Percentiles rank a stretch among this genome's conserved stretches.
Evolutionary conservation across 2,113 vertebrate genomes (phyloP).

Genomic region (Cacatua alba): DNA sequence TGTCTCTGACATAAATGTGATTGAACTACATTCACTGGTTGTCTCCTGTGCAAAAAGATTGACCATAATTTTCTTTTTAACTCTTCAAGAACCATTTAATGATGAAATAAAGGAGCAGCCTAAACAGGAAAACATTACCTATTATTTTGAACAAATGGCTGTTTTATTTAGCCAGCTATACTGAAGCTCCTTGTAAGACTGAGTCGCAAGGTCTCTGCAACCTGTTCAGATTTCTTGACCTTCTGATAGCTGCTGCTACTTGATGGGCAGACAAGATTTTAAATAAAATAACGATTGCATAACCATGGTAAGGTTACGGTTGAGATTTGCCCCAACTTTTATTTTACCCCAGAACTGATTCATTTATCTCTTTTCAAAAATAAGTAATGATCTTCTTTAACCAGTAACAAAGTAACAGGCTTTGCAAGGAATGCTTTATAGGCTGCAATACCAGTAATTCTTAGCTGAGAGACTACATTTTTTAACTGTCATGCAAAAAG

Average conservation of each 20-base stretch:
- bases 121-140: not conserved
- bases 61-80: not conserved
- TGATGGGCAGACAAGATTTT: not conserved
- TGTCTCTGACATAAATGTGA: not conserved
- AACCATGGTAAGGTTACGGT: not conserved
- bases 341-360: not conserved
- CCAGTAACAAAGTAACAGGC: not conserved
- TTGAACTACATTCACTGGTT: not conserved
- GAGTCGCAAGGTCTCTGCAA: not conserved
- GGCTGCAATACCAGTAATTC: not conserved
- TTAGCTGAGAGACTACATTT: not conserved
- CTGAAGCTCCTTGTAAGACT: fast-evolving
- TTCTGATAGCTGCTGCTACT: not conserved
- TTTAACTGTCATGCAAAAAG: not conserved
- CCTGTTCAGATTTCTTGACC: not conserved
- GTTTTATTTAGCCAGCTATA: not conserved
- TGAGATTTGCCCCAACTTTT: not conserved
- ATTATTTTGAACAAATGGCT: not conserved
- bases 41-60: not conserved
- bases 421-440: not conserved
- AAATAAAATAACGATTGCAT: not conserved
- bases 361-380: not conserved
- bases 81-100: not conserved
- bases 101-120: not conserved
- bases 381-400: not conserved